Base-by-base conservation (phyloP, 2,888 invertebrate genomes). In the Liodrosophila aerea region DNA sequence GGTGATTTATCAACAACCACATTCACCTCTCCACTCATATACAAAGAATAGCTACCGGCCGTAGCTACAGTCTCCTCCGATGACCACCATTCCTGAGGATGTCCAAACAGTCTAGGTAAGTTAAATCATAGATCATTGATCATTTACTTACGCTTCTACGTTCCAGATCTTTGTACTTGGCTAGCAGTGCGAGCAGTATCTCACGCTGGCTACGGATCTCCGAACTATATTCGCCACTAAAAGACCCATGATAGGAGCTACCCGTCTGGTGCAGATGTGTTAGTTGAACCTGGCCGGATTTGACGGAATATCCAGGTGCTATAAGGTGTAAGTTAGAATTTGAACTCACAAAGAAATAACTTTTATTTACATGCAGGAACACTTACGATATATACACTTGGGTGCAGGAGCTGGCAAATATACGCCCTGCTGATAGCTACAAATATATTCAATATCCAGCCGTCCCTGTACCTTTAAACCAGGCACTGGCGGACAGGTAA, bases 371-470 rank as follows among this genome's bases (percentile, higher is more conserved):
- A 4, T n/a, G 29, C 9, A n/a, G 0, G 5, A 4, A 0, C 9
- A 86, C 90, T 91, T 87, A 93, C 94, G 91, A 76, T 91, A 93
- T 8, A 93, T 90, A 80, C 96, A 96, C 72, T 93, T 93, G 0
- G 96, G 96, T 58, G 95, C 91, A 0, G 94, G 93, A 27, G 91
- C 91, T 0, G 96, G 96, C 30, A 91, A 81, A 87, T 93, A 96
- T 3, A 89, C 66, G 0, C 95, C 95, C 0, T 90, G 91, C 4
- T 92, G 91, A 76, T 94, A 95, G 33, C 89, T 89, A 78, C 96
- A 96, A 18, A 91, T 91, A 88, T 96, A 96, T 1, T 91, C 68
- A 0, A 91, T 87, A 0, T 93, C 92, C 0, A 94, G 92, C 0
- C 92, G 89, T 4, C 92, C 91, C 63, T 93, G 92, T 80, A 94